phyloP scores from a whole-genome alignment of 2,888 invertebrate species.

The Drosophila birchii region DNA sequence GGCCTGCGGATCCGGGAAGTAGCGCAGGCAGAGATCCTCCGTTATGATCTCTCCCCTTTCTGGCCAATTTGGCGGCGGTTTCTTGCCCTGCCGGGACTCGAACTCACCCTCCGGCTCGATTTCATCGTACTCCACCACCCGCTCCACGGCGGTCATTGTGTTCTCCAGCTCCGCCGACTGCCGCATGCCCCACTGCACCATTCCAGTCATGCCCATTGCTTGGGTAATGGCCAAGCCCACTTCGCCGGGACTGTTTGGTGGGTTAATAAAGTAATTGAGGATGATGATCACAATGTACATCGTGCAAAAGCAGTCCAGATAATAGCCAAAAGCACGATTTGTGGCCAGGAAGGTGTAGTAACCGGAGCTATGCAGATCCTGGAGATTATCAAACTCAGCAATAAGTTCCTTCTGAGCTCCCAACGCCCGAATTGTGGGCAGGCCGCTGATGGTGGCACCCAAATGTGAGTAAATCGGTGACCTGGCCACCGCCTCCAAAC shows the following conservation, averaged over 20 bases:
- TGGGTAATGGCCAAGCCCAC: slow-evolving; percentile 92
- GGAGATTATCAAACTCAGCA: slow-evolving; percentile 91
- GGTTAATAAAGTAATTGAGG: slow-evolving; percentile 91
- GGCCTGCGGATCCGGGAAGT: slow-evolving; percentile 87
- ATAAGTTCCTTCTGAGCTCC: slow-evolving; percentile 91
- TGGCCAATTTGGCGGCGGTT: slow-evolving; percentile 90
- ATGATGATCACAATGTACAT: slow-evolving; percentile 94
- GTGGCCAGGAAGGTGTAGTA: slow-evolving; percentile 95
- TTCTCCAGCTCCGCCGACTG: slow-evolving; percentile 95
- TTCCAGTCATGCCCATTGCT: slow-evolving; percentile 90
- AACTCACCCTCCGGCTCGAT: slow-evolving; percentile 86
- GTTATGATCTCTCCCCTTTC: slow-evolving; percentile 89
- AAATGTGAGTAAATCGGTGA: slow-evolving; percentile 97
- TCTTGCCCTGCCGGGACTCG: slow-evolving; percentile 87
- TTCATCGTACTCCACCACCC: slow-evolving; percentile 88
- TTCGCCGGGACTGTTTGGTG: slow-evolving; percentile 88
- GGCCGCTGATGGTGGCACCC: slow-evolving; percentile 94
- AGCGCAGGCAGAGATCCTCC: slow-evolving; percentile 89
- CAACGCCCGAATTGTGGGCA: slow-evolving; percentile 95
- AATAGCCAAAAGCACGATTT: slow-evolving; percentile 96
- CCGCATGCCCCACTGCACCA: slow-evolving; percentile 92
- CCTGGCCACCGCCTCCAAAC: slow-evolving; percentile 91
- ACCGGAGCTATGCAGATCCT: slow-evolving; percentile 94
- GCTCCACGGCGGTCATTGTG: slow-evolving; percentile 95
- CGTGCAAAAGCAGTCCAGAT: slow-evolving; percentile 94